A percentile compares a stretch with the other conserved stretches of the same genome.
Conservation (phyloP, 2,888 invertebrate species). For the Trichogramma dendrolimi region DNA sequence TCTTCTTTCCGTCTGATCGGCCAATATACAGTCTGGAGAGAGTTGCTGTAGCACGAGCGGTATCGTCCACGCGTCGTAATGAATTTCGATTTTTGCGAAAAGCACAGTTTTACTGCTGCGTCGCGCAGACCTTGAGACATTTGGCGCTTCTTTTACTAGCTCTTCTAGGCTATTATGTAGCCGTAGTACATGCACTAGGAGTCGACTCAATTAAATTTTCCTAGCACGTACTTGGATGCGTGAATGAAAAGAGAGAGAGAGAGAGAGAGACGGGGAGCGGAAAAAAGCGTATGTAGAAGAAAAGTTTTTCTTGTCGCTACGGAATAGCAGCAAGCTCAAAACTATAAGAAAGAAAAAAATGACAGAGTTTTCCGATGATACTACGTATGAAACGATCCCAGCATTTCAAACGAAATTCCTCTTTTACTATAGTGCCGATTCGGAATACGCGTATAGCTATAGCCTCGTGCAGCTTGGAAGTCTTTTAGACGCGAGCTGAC, state of each 20-base stretch:
- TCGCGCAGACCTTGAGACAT: not conserved
- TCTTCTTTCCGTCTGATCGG: constrained; percentile 24
- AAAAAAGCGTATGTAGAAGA: not conserved
- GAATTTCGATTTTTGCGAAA: constrained; percentile 29
- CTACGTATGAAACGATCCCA: constrained; percentile 17
- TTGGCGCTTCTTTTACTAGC: constrained; percentile 12
- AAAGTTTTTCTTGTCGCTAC: too few species aligned
- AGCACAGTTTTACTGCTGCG: not conserved
- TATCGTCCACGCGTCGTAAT: constrained; percentile 25
- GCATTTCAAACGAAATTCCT: constrained; percentile 21
- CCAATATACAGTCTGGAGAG: not conserved
- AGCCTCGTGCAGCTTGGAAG: constrained; percentile 13
- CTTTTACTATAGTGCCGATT: constrained; percentile 19
- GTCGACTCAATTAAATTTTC: constrained; percentile 15
- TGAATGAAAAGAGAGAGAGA: constrained; percentile 8
- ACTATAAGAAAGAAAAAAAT: constrained; percentile 11
- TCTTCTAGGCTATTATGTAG: not conserved
- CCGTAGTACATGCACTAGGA: too few species aligned
- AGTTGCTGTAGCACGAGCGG: constrained; percentile 3
- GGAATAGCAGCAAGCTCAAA: not conserved
- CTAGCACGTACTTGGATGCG: constrained; percentile 24
- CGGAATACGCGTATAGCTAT: constrained; percentile 10
- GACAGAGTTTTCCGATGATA: constrained; percentile 17
- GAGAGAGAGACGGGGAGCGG: not conserved
- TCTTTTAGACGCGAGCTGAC: not conserved